Base-by-base conservation (phyloP, 2,113 vertebrate genomes). In the Caloenas nicobarica region DNA sequence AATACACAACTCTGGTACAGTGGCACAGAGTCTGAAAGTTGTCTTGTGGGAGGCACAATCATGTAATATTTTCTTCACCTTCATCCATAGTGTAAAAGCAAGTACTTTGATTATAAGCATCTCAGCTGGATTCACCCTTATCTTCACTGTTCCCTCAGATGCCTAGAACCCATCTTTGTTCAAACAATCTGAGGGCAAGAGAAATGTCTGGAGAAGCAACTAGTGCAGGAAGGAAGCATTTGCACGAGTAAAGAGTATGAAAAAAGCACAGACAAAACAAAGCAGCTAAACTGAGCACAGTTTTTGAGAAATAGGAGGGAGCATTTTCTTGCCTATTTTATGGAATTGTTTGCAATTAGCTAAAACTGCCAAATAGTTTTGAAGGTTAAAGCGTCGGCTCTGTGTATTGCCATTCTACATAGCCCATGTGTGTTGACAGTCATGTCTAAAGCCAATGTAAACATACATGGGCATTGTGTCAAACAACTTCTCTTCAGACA, bases 121-220 rank as follows among this genome's bases (percentile, higher is more conserved):
- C 66, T 71, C 29, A 56, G 9, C 34, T 87, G 7, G 17, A 38
- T 86, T 65, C 2, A 5, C 36, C 36, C 46, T 84, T 80, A 50
- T 66, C 46, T 76, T 68, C 44, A 44, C 22, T 91, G 28, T 76
- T 94, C n/a, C 34, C 66, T 85, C 29, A 77, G 33, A 81, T 80
- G 24, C 50, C 54, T 44, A 58, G 50, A n/a, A 61, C n/a, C 13
- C n/a, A 10, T 31, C 38, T 71, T 83, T 60, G 9, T 46, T 12
- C 38, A 62, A 66, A 89, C 16, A 76, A 44, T 38, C 34, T 57
- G 10, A 8, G 34, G 19, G 9, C 19, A 80, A 91, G 25, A 36
- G 54, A 87, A 89, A 60, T 17, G 15, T 61, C n/a, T 74, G 29
- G 42, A 61, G 44, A 31, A 84, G 26, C 31, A 69, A 50, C 23